These are phyloP conservation scores for Phainopepla nitens DNA, from an alignment of 2,113 vertebrate genomes.

Conservation along the genomic window DNA sequence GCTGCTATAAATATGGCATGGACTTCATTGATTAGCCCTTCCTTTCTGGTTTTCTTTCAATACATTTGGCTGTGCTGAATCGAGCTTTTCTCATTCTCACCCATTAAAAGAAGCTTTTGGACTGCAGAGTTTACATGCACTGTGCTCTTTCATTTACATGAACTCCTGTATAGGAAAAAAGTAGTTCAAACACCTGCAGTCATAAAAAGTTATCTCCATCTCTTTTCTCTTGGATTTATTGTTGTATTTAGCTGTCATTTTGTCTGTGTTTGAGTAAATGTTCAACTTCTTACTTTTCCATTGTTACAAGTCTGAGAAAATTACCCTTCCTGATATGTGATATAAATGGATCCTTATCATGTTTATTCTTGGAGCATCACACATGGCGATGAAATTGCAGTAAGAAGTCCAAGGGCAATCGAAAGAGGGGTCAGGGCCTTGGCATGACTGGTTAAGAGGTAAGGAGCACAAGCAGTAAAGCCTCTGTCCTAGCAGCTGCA, in stretches of 20 bases:
- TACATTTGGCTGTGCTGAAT: background rate
- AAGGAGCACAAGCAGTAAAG: background rate
- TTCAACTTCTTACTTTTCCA: slow-evolving; percentile 14
- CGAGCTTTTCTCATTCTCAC: background rate
- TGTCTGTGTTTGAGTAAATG: background rate
- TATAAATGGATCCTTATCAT: slow-evolving; percentile 1
- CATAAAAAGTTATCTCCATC: background rate
- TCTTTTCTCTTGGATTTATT: background rate
- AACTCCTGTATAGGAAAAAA: background rate
- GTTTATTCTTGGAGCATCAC: slow-evolving; percentile 23
- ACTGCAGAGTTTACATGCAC: background rate
- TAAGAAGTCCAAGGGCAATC: background rate
- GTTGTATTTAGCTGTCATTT: background rate
- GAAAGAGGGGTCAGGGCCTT: background rate
- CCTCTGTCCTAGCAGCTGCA: background rate
- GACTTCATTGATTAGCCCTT: background rate
- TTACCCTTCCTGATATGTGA: background rate
- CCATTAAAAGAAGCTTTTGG: background rate
- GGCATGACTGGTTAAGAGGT: background rate
- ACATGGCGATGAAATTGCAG: background rate
- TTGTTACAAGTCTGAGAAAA: slow-evolving; percentile 19
- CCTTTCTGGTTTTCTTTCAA: background rate
- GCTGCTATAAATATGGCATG: background rate
- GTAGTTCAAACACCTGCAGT: background rate
- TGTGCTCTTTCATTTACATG: background rate